Conservation (phyloP, 2,888 invertebrate genomes). For the Chalcosyrphus nemorum region DNA sequence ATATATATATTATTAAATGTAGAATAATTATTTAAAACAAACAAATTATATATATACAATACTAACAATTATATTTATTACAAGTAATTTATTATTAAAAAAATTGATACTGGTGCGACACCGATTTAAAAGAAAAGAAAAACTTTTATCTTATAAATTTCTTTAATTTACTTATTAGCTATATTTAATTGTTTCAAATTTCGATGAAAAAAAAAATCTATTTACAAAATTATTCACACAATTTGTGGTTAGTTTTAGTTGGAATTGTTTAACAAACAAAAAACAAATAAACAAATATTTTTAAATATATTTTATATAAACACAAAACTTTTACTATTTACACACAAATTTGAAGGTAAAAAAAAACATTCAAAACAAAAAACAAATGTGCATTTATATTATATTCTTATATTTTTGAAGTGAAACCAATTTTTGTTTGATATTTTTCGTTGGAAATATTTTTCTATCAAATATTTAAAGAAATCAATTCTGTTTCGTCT, state of each 20-base stretch:
- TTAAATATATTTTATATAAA: slow-evolving; percentile 66
- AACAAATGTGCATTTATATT: slow-evolving; percentile 73
- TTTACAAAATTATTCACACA: slow-evolving; percentile 29
- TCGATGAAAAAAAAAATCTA: slow-evolving; percentile 35
- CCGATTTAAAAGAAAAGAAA: slow-evolving; percentile 16
- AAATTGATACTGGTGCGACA: slow-evolving; percentile 31
- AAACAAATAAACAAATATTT: slow-evolving; percentile 45
- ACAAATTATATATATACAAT: slow-evolving; percentile 30
- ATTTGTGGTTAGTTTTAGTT: slow-evolving; percentile 44
- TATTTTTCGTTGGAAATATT: not conserved
- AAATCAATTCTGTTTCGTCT: too few relatives aligned
- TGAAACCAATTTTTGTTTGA: slow-evolving; percentile 26
- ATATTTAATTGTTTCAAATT: slow-evolving; percentile 37
- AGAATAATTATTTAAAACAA: slow-evolving; percentile 53
- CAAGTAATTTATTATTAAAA: slow-evolving; percentile 28
- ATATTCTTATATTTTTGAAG: slow-evolving; percentile 41
- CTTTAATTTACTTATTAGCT: not conserved
- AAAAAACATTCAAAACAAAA: slow-evolving; percentile 27
- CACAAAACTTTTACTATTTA: slow-evolving; percentile 71
- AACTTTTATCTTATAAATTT: slow-evolving; percentile 14
- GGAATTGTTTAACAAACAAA: slow-evolving; percentile 50
- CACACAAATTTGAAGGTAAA: slow-evolving; percentile 49
- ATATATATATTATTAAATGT: slow-evolving; percentile 58
- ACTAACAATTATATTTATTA: slow-evolving; percentile 57
- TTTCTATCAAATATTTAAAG: not conserved